Base-by-base conservation (phyloP, 1,140 invertebrate genomes). In the Branchinecta lynchi region DNA sequence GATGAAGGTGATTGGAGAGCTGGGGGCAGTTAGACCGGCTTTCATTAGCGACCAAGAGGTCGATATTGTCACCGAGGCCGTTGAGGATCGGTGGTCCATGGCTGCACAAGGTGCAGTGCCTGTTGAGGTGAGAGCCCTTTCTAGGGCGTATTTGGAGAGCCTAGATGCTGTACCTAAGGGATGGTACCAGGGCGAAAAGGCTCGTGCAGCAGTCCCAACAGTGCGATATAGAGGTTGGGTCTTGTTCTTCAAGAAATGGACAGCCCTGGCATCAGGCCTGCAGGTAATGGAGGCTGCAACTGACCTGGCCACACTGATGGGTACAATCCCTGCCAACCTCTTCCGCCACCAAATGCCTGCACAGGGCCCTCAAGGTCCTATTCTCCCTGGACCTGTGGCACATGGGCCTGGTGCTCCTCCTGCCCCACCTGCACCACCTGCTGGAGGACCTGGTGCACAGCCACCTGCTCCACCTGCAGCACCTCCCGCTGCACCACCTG, bases 161-260 rank as follows among this genome's bases (percentile, higher is more conserved):
- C n/a, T 51, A n/a, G n/a, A 51, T 51, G 46, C 46, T 9, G 9
- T 51, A 9, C 46, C 46, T 9, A n/a, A n/a, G 46, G n/a, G n/a
- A 9, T 51, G 9, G 46, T 51, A 51, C n/a, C 46, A 51, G n/a
- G 46, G 46, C n/a, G 46, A 51, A 9, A 51, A 51, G 46, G 46
- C 46, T n/a, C 46, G 9, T n/a, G 9, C 9, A 51, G 46, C 46
- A 9, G 46, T 51, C 46, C 46, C 46, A 9, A 51, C n/a, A n/a
- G n/a, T 51, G n/a, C 9, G n/a, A n/a, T 51, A 51, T n/a, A 51
- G 46, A n/a, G 46, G 9, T 9, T 51, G 46, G 46, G 46, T 51
- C n/a, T 9, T n/a, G n/a, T 51, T 51, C 46, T 51, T 51, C n/a
- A 51, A 51, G 46, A 51, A 51, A n/a, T 51, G 46, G 46, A n/a